Percentiles rank a stretch among this genome's conserved stretches.
phyloP scores from a whole-genome alignment of 2,113 vertebrate species.

The Panthera leo region DNA sequence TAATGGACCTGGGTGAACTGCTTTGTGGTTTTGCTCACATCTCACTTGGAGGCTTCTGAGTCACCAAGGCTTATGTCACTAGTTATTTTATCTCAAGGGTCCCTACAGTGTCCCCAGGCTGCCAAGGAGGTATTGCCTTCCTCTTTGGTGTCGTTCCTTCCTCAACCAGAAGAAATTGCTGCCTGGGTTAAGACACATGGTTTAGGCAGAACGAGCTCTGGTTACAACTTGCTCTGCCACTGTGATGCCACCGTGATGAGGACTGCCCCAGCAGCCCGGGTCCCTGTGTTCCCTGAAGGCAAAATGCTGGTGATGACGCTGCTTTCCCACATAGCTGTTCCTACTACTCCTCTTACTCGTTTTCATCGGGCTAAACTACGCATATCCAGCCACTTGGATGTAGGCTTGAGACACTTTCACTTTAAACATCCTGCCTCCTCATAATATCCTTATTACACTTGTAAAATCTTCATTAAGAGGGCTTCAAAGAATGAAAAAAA shows the following conservation, averaged over 20 bases:
- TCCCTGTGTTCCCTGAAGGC: neutral
- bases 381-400: fast-evolving
- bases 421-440: neutral
- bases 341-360: neutral
- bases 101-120: too few relatives aligned
- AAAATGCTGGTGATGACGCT: neutral
- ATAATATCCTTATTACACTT: neutral
- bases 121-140: neutral
- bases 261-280: neutral
- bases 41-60: neutral
- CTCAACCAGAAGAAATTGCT: neutral
- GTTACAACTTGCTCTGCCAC: neutral
- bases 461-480: neutral
- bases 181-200: neutral
- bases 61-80: neutral
- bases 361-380: neutral
- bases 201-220: neutral
- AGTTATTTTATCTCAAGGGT: neutral
- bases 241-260: neutral
- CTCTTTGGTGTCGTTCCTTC: neutral
- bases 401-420: neutral
- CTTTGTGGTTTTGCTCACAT: neutral
- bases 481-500: neutral
- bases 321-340: neutral
- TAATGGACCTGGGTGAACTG: neutral